These are phyloP conservation scores for Brienomyrus brachyistius DNA, from an alignment of 2,113 vertebrate species.

Conservation along the genomic window DNA sequence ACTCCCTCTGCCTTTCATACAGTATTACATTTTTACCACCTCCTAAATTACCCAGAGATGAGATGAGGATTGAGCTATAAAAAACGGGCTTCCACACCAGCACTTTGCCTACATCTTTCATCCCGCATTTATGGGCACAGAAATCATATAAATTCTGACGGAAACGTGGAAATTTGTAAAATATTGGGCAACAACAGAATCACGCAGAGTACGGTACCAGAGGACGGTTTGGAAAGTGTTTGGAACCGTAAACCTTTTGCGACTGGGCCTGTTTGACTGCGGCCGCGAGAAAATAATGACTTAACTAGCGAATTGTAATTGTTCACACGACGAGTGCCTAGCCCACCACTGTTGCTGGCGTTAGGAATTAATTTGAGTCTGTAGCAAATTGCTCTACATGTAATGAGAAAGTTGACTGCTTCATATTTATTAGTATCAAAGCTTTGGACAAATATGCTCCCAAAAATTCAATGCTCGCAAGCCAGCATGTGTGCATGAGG, in stretches of 20 bases:
- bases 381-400: background rate
- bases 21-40: slow-evolving; percentile 33
- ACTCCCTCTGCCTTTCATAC: slow-evolving; percentile 3
- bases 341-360: background rate
- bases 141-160: slow-evolving; percentile 26
- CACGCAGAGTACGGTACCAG: slow-evolving; percentile 20
- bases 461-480: background rate
- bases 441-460: background rate
- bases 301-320: slow-evolving; percentile 7
- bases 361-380: background rate
- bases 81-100: slow-evolving; percentile 23
- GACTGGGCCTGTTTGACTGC: background rate
- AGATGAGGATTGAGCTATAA: slow-evolving; percentile 35
- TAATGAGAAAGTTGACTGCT: background rate
- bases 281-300: slow-evolving; percentile 7
- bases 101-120: slow-evolving; percentile 32
- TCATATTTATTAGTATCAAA: background rate
- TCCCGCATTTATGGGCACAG: slow-evolving; percentile 34
- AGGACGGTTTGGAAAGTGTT: slow-evolving; percentile 18
- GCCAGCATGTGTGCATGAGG: background rate
- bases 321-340: slow-evolving; percentile 4
- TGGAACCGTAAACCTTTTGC: slow-evolving; percentile 8
- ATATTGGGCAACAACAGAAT: slow-evolving; percentile 23
- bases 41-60: slow-evolving; percentile 37
- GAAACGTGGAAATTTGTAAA: slow-evolving; percentile 35